phyloP scores from a whole-genome alignment of 2,888 invertebrate species.

The Drosophila gaucha region DNA sequence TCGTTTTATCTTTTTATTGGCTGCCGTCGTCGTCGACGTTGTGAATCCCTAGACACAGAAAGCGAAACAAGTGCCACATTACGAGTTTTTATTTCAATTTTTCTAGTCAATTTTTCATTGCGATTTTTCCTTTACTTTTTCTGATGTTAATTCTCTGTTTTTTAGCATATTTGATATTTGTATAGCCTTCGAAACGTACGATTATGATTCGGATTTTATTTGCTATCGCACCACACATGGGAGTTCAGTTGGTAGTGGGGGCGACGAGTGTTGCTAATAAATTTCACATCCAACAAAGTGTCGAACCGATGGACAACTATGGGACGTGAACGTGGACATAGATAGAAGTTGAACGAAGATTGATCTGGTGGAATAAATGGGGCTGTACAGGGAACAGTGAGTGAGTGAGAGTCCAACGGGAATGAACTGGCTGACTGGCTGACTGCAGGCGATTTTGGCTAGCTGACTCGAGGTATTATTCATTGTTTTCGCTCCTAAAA shows the following conservation, averaged over 20 bases:
- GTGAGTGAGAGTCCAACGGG: constrained; percentile 9
- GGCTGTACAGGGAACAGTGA: constrained; percentile 23
- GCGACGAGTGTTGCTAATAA: constrained; percentile 65
- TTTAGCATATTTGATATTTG: too few species aligned
- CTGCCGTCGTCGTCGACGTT: constrained; percentile 37
- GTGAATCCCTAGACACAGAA: constrained; percentile 36
- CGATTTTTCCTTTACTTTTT: constrained; percentile 21
- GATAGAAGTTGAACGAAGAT: constrained; percentile 74
- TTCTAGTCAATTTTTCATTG: constrained; percentile 54
- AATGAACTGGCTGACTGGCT: constrained; percentile 18
- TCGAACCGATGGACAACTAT: constrained; percentile 71
- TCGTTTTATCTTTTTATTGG: constrained; percentile 74
- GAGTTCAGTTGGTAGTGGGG: constrained; percentile 20
- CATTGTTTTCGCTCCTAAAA: constrained; percentile 58
- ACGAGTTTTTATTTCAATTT: constrained; percentile 50
- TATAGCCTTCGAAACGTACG: constrained; percentile 11
- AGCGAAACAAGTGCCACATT: constrained; percentile 52
- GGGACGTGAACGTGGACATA: constrained; percentile 35
- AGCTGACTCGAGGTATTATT: constrained; percentile 69
- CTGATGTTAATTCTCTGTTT: constrained; percentile 42
- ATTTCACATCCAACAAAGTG: constrained; percentile 80
- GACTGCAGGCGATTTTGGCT: constrained; percentile 67
- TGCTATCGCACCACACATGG: constrained; percentile 39
- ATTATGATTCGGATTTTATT: constrained; percentile 34
- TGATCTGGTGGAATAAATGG: constrained; percentile 81